Percentiles rank a stretch among this genome's conserved stretches.
These are phyloP conservation scores for Xestia c-nigrum DNA, from an alignment of 2,888 invertebrate genomes.

Conservation along the genomic window DNA sequence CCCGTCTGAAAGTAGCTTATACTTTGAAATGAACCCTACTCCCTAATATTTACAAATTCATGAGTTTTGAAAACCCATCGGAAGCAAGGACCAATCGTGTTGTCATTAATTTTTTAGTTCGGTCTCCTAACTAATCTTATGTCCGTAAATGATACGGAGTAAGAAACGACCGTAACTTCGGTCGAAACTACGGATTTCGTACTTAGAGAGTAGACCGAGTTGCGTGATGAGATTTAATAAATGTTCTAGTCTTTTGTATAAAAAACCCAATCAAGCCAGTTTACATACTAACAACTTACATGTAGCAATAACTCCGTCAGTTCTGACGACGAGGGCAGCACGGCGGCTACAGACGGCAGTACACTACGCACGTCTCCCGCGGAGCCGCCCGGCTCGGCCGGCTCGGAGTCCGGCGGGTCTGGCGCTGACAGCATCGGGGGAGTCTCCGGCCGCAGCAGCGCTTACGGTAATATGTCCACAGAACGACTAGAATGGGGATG, in stretches of 20 bases:
- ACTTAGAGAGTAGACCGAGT: too few relatives aligned
- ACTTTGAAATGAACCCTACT: too few relatives aligned
- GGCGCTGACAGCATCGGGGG: slow-evolving; percentile 98
- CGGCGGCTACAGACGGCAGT: slow-evolving; percentile 98
- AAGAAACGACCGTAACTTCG: too few relatives aligned
- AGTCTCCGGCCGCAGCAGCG: slow-evolving; percentile 98
- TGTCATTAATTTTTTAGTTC: too few relatives aligned
- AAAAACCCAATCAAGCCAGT: background rate
- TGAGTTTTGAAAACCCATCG: too few relatives aligned
- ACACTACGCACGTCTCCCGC: slow-evolving; percentile 93
- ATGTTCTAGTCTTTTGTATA: background rate
- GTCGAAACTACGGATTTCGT: too few relatives aligned
- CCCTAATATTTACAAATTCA: too few relatives aligned
- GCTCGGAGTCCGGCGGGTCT: slow-evolving; percentile 97
- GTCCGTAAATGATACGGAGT: too few relatives aligned
- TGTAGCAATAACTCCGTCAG: slow-evolving; percentile 81
- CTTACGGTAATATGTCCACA: slow-evolving; percentile 92
- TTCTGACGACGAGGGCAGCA: slow-evolving; percentile 98
- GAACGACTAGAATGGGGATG: background rate
- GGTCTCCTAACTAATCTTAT: too few relatives aligned
- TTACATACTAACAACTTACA: slow-evolving; percentile 30
- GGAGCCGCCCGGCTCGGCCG: slow-evolving; percentile 90
- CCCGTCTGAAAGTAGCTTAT: too few relatives aligned
- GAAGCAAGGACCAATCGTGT: too few relatives aligned
- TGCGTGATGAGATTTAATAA: background rate